phyloP scores from a whole-genome alignment of 2,113 vertebrate species.

The Phylloscopus trochiloides region DNA sequence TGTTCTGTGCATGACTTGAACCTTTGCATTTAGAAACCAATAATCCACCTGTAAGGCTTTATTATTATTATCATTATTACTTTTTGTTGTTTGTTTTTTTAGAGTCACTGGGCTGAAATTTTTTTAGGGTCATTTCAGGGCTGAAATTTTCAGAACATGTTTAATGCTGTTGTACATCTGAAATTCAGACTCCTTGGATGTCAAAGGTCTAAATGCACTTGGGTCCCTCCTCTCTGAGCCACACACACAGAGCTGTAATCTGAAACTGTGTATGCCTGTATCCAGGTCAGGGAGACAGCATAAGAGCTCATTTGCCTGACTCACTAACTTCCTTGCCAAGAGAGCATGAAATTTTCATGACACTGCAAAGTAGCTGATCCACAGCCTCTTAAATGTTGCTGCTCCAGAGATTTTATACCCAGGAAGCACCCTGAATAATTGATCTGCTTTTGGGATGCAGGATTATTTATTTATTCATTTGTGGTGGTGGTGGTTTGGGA shows the following conservation, averaged over 20 bases:
- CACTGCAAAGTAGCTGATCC: conserved; percentile 10
- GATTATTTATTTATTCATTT: neutral
- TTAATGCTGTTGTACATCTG: neutral
- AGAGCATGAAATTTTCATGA: conserved; percentile 53
- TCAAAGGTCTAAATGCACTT: neutral
- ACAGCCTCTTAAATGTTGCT: neutral
- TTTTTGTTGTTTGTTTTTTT: neutral
- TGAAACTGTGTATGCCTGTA: neutral
- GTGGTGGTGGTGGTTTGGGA: neutral
- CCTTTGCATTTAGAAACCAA: neutral
- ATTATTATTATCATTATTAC: neutral
- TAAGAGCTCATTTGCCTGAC: conserved; percentile 23
- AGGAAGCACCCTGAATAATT: neutral
- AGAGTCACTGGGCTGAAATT: neutral
- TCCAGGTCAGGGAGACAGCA: neutral
- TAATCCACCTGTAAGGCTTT: neutral
- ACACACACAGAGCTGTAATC: neutral
- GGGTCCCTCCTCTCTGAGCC: neutral
- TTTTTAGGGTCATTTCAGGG: neutral
- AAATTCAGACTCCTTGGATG: neutral
- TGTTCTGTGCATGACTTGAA: neutral
- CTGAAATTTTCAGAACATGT: neutral
- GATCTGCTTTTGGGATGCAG: neutral
- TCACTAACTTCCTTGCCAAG: conserved; percentile 48
- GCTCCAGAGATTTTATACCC: neutral